Conservation (phyloP, 2,113 vertebrate genomes). For the Myotis brandtii region DNA sequence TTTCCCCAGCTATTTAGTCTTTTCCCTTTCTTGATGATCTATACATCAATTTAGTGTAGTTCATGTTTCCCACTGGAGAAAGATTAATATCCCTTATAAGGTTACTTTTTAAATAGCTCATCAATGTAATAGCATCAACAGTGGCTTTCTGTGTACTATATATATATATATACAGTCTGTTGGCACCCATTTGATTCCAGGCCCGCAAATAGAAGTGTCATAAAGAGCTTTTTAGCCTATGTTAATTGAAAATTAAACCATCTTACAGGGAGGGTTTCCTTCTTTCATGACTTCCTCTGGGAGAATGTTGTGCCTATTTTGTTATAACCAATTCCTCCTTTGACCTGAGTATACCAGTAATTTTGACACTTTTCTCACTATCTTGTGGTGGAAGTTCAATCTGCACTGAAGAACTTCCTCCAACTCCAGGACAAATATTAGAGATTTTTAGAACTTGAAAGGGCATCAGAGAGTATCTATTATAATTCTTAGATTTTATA, state of each 20-base stretch:
- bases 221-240: neutral
- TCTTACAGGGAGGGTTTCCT: neutral
- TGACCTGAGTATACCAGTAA: neutral
- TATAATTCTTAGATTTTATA: neutral
- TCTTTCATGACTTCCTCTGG: neutral
- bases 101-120: neutral
- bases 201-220: neutral
- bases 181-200: slow-evolving; percentile 10
- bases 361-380: neutral
- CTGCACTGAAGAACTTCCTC: neutral
- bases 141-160: neutral
- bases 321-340: neutral
- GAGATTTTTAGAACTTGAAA: neutral
- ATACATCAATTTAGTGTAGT: neutral
- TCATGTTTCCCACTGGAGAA: slow-evolving; percentile 21
- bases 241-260: slow-evolving; percentile 15
- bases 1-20: neutral
- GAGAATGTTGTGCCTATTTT: neutral
- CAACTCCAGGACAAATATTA: neutral
- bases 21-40: neutral
- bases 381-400: neutral
- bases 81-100: slow-evolving; percentile 49
- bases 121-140: slow-evolving; percentile 26
- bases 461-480: neutral
- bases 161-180: neutral